Evolutionary conservation across 2,797 vertebrate species (phyloP).

Genomic region (Eurystomus glaucurus): DNA sequence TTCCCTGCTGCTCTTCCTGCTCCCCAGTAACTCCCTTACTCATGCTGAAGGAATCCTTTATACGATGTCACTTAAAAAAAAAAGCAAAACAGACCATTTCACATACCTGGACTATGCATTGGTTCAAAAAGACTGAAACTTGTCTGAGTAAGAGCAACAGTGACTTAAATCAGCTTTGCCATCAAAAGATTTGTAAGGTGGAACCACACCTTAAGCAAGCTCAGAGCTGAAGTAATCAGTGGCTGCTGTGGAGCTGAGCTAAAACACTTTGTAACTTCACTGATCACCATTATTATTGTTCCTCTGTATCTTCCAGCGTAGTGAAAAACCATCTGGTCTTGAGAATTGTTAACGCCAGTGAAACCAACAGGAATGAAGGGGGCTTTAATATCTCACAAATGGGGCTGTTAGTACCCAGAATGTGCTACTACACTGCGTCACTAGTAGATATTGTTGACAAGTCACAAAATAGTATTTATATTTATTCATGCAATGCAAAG

Average conservation of each 20-base stretch:
- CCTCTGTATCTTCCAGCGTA: background rate
- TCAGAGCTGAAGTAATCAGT: conserved; percentile 69
- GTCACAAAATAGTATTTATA: conserved; percentile 54
- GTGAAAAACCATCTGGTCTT: conserved; percentile 45
- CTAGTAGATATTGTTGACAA: conserved; percentile 14
- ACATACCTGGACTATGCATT: background rate
- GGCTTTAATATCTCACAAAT: conserved; percentile 18
- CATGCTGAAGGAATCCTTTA: background rate
- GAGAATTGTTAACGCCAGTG: background rate
- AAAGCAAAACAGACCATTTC: background rate
- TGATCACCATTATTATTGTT: conserved; percentile 41
- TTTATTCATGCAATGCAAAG: conserved; percentile 67
- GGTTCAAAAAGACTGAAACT: background rate
- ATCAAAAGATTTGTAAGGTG: background rate
- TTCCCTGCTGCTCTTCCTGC: background rate
- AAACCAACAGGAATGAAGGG: conserved; percentile 8
- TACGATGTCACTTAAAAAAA: background rate
- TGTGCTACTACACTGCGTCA: background rate
- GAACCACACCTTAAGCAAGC: conserved; percentile 46
- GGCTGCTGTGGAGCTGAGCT: conserved; percentile 30
- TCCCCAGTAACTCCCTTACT: background rate
- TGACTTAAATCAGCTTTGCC: background rate
- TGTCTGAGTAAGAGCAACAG: background rate
- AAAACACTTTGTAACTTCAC: conserved; percentile 40
- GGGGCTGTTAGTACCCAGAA: background rate